Conservation (phyloP, 2,888 invertebrate genomes). For the Anarsia innoxiella region DNA sequence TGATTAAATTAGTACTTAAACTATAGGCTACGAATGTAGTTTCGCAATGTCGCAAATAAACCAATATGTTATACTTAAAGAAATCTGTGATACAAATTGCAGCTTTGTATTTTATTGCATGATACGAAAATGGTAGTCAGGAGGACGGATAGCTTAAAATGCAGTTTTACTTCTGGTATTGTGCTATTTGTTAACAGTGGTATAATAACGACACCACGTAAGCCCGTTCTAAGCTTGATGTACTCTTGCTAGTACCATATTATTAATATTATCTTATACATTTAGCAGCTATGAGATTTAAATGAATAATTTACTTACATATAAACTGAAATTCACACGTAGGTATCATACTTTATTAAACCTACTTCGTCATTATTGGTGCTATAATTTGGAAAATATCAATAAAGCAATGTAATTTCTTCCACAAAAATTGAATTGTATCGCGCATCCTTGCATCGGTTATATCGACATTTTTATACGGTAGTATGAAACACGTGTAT, state of each 20-base stretch:
- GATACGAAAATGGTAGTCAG: too few species aligned
- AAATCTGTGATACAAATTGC: slow-evolving; percentile 15
- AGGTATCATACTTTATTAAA: too few species aligned
- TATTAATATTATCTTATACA: too few species aligned
- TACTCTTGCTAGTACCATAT: too few species aligned
- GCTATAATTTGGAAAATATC: slow-evolving; percentile 15
- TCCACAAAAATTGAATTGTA: slow-evolving; percentile 2
- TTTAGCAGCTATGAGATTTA: too few species aligned
- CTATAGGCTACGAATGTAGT: neutral
- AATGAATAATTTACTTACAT: too few species aligned
- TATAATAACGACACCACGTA: too few species aligned
- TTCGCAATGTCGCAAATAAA: neutral
- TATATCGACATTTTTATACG: slow-evolving; percentile 52
- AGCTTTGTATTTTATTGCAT: slow-evolving; percentile 3
- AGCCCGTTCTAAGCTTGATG: too few species aligned
- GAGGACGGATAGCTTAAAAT: too few species aligned
- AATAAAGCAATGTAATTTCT: slow-evolving; percentile 4
- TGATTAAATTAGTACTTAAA: neutral
- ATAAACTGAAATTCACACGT: too few species aligned
- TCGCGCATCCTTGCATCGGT: slow-evolving; percentile 50
- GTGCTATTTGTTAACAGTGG: too few species aligned
- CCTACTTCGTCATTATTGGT: slow-evolving; percentile 17
- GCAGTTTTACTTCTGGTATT: too few species aligned
- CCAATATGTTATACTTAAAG: neutral
- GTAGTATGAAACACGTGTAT: slow-evolving; percentile 52